Conservation (phyloP, 1,140 invertebrate genomes). For the Sesamia nonagrioides region DNA sequence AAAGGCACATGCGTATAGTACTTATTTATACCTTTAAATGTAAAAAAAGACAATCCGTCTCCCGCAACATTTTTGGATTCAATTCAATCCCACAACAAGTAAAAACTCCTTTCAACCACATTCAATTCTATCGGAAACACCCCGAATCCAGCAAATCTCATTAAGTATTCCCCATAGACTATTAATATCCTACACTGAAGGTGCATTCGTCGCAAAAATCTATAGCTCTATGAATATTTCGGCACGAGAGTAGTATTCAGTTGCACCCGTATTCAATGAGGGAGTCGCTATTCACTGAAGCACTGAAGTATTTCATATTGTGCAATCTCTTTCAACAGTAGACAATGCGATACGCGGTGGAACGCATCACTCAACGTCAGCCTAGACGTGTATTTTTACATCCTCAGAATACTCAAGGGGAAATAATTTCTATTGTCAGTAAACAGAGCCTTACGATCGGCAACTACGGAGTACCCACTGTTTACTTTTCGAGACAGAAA, state of each 20-base stretch:
- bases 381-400: conserved; percentile 82
- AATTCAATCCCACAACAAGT: neutral
- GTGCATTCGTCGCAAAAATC: conserved; percentile 69
- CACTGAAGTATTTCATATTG: conserved; percentile 85
- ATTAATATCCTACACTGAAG: conserved; percentile 50
- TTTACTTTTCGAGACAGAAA: conserved; percentile 52
- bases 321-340: conserved; percentile 82
- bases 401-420: conserved; percentile 80
- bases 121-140: conserved; percentile 9
- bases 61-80: neutral
- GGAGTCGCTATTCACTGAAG: conserved; percentile 70
- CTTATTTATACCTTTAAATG: too few relatives aligned
- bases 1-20: too few relatives aligned
- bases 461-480: conserved; percentile 55
- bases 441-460: conserved; percentile 71
- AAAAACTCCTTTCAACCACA: neutral
- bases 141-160: conserved; percentile 26
- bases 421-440: conserved; percentile 82
- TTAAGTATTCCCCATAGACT: conserved; percentile 32
- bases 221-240: conserved; percentile 80
- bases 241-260: conserved; percentile 66
- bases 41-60: too few relatives aligned
- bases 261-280: conserved; percentile 76
- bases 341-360: conserved; percentile 79
- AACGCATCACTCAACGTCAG: conserved; percentile 84